A percentile compares a stretch with the other conserved stretches of the same genome.
Evolutionary conservation across 2,113 vertebrate species (phyloP).

Genomic region (Tetrao urogallus): DNA sequence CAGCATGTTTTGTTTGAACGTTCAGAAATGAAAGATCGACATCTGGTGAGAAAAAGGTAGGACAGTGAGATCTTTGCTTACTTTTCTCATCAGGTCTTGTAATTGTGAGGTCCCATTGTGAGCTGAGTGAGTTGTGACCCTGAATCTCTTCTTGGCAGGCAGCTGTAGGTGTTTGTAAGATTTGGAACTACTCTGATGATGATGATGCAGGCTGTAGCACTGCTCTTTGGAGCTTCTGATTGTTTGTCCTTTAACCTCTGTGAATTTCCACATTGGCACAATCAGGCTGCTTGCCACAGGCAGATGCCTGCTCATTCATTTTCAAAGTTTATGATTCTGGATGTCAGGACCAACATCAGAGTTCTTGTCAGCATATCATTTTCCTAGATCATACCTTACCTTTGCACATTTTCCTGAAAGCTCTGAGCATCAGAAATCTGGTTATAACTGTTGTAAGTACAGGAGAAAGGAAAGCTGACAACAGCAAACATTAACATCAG

Average conservation of each 20-base stretch:
- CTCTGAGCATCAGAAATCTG: neutral
- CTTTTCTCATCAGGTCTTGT: neutral
- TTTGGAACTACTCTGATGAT: neutral
- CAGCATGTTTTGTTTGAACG: slow-evolving; percentile 94
- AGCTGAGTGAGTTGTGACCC: neutral
- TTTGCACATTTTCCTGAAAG: neutral
- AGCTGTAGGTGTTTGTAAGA: neutral
- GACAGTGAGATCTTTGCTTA: neutral
- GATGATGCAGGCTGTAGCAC: neutral
- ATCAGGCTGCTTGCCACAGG: neutral
- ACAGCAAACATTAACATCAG: neutral
- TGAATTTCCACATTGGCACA: neutral
- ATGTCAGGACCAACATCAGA: neutral
- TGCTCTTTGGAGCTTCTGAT: neutral
- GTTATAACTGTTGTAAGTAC: neutral
- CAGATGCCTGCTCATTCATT: neutral
- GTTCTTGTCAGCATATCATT: neutral
- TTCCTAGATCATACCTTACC: neutral
- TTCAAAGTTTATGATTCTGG: neutral
- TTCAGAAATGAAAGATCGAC: slow-evolving; percentile 91
- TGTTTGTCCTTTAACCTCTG: neutral
- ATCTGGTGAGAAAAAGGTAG: slow-evolving; percentile 90
- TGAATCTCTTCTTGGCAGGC: neutral
- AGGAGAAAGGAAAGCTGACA: neutral
- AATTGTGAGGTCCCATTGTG: neutral